Conservation (phyloP, 2,797 vertebrate species). For the Anguilla pacifica region DNA sequence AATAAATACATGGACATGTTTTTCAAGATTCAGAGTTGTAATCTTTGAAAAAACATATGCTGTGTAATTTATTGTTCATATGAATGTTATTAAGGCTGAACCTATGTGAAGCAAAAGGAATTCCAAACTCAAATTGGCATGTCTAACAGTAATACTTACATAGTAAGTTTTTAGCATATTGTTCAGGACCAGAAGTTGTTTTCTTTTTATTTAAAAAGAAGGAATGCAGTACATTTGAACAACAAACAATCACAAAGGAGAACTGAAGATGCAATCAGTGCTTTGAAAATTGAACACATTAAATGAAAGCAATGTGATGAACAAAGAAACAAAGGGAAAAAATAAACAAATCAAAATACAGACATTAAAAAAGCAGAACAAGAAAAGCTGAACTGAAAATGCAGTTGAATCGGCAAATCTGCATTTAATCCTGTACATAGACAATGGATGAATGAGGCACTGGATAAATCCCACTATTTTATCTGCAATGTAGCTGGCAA, state of each 20-base stretch:
- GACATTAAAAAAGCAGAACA: constrained; percentile 17
- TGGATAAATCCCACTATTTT: constrained; percentile 57
- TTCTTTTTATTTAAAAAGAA: background rate
- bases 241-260: background rate
- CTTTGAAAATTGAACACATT: constrained; percentile 35
- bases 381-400: constrained; percentile 28
- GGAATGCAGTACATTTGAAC: background rate
- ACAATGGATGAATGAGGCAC: constrained; percentile 36
- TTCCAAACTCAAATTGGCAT: background rate
- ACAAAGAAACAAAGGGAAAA: constrained; percentile 25
- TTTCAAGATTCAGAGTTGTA: background rate
- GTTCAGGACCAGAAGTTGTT: background rate
- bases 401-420: constrained; percentile 34
- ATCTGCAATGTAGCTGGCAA: constrained; percentile 86
- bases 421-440: constrained; percentile 36
- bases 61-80: background rate
- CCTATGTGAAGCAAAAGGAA: background rate
- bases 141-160: background rate
- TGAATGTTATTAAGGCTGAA: background rate
- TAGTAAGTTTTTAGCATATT: background rate
- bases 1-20: background rate
- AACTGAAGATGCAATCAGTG: background rate
- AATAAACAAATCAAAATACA: constrained; percentile 25
- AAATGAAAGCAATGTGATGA: constrained; percentile 42
- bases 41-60: background rate